Evolutionary conservation across 2,113 vertebrate genomes (phyloP).

Genomic region (Hippocampus barbouri): DNA sequence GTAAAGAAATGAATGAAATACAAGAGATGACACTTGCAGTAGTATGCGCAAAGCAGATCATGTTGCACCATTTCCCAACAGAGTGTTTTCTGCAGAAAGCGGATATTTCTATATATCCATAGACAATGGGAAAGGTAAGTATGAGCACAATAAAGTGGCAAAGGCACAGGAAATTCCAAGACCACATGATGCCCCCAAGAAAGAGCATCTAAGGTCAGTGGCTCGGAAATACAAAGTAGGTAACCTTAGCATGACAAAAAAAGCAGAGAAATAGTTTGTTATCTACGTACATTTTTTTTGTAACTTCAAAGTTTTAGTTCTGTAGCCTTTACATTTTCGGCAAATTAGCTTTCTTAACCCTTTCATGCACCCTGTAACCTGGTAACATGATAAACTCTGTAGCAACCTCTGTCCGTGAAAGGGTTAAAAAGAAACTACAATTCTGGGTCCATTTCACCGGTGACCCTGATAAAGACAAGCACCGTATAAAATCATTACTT

Average conservation of each 20-base stretch:
- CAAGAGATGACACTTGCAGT: too few relatives aligned
- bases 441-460: not conserved
- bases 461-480: not conserved
- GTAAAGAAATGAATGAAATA: too few relatives aligned
- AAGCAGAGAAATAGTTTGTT: not conserved
- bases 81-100: not conserved
- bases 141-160: conserved; percentile 18
- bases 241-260: not conserved
- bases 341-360: not conserved
- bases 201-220: not conserved
- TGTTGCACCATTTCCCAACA: not conserved
- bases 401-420: too few relatives aligned
- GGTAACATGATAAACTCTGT: too few relatives aligned
- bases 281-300: not conserved
- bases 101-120: conserved; percentile 10
- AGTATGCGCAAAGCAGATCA: too few relatives aligned
- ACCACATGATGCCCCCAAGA: not conserved
- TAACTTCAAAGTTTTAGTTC: not conserved
- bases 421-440: not conserved
- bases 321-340: not conserved
- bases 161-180: conserved; percentile 30
- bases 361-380: too few relatives aligned
- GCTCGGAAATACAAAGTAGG: not conserved
- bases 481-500: not conserved
- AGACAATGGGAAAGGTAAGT: conserved; percentile 10